phyloP scores from a whole-genome alignment of 2,797 vertebrate genomes.

The Pygocentrus nattereri region DNA sequence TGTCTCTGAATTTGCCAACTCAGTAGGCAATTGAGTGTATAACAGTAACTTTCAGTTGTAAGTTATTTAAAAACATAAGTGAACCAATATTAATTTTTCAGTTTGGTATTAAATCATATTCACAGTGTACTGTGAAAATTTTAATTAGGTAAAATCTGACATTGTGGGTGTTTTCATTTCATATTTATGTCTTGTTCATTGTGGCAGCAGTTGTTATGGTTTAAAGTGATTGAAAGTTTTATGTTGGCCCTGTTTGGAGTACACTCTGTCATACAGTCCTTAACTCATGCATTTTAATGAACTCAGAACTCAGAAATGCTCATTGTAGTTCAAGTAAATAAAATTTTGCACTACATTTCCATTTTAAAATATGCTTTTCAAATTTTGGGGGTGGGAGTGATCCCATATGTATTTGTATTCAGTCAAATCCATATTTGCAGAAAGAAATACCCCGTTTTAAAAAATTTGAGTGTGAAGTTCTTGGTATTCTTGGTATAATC shows the following conservation, averaged over 20 bases:
- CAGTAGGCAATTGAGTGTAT: not conserved
- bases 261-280: not conserved
- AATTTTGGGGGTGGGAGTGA: not conserved
- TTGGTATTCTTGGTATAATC: conserved; percentile 27
- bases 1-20: not conserved
- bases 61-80: not conserved
- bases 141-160: too few species aligned
- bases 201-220: not conserved
- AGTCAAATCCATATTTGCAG: not conserved
- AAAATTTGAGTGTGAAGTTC: not conserved
- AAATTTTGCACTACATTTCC: not conserved
- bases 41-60: not conserved
- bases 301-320: not conserved
- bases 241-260: not conserved
- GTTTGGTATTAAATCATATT: not conserved
- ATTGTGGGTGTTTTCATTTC: not conserved
- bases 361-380: not conserved
- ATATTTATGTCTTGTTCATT: not conserved
- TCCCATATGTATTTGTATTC: not conserved
- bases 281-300: not conserved
- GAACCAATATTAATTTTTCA: not conserved
- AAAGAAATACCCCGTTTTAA: not conserved
- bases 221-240: not conserved
- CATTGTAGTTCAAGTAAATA: not conserved
- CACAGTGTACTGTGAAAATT: not conserved